These are phyloP conservation scores for Archivesica marissinica DNA, from an alignment of 1,140 invertebrate genomes.

Conservation along the genomic window DNA sequence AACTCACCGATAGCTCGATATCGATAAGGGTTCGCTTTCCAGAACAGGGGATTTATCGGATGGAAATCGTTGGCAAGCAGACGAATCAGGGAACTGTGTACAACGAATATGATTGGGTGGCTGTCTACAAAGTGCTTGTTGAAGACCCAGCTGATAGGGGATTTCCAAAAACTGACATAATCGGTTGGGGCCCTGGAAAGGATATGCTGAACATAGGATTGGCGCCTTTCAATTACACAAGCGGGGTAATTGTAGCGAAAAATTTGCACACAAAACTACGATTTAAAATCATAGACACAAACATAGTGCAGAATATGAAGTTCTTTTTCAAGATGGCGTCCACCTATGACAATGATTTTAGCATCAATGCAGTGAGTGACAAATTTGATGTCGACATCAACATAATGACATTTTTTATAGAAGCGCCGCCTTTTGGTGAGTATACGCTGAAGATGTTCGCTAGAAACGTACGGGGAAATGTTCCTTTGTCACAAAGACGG, in stretches of 20 bases:
- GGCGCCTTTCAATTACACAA: conserved; percentile 64
- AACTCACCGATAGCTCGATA: conserved; percentile 60
- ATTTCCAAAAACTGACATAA: conserved; percentile 64
- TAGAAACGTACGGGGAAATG: conserved; percentile 50
- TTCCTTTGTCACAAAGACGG: conserved; percentile 21
- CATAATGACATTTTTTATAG: conserved; percentile 69
- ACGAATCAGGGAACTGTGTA: conserved; percentile 35
- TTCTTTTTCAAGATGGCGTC: conserved; percentile 62
- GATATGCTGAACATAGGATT: conserved; percentile 60
- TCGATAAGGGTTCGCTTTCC: conserved; percentile 68
- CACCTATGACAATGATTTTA: conserved; percentile 58
- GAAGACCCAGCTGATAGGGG: conserved; percentile 61
- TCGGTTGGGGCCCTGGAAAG: conserved; percentile 69
- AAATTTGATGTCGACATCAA: conserved; percentile 63
- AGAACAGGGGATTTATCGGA: conserved; percentile 64
- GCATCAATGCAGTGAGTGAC: conserved; percentile 62
- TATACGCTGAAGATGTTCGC: conserved; percentile 67
- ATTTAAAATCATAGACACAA: conserved; percentile 64
- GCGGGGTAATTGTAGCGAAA: conserved; percentile 62
- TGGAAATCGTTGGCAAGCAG: conserved; percentile 68
- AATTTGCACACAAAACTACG: conserved; percentile 64
- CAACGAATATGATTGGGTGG: conserved; percentile 72
- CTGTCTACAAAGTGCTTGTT: conserved; percentile 67
- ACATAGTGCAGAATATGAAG: conserved; percentile 53
- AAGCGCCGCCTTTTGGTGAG: conserved; percentile 71